Evolutionary conservation across 2,888 invertebrate species (phyloP), one percentile per base, ranked within the genome.

Genomic region (Pollenia amentaria): DNA sequence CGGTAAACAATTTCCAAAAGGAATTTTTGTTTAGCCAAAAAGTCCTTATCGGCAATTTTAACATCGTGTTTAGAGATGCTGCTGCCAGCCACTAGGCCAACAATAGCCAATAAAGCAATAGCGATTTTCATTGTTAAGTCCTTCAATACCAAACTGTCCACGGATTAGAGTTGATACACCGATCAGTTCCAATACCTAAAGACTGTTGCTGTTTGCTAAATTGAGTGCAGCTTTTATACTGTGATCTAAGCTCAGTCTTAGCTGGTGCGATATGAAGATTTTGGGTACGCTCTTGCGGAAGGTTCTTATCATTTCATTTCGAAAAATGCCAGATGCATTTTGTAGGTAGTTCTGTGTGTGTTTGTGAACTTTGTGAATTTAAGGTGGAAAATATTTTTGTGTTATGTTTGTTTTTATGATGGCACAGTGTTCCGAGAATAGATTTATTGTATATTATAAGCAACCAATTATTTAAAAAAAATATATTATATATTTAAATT

Each of bases 151-250:
- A 83, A 88, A 89, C 90, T 90, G 89, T 89, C 91, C 89, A 83
- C 89, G 90, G 90, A 82, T 89, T 89, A 89, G 89, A 79, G 29
- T 64, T 42, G 70, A 87, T 89, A 85, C 89, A 83, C 14, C 62
- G 69, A 78, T 72, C 73, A 83, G 88, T 82, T 88, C 89, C 89
- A 90, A 90, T 85, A 89, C 91, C 91, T 90, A 90, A 91, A 91
- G 91, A 91, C 91, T 91, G 91, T 88, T 92, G 89, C 38, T 87
- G 75, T 51, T 70, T 75, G 70, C 21, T 18, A 95, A 96, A 38
- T 40, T n/a, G 95, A 10, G 60, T 93, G 92, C 7, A 96, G 95
- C 94, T 91, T 81, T 73, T 81, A 81, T 81, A 73, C 62, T 12
- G 2, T 40, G 0, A 51, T 11, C 8, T 21, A 1, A 51, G 0